Percentiles rank a stretch among this genome's conserved stretches.
These are phyloP conservation scores for Matsumurasca onukii DNA, from an alignment of 1,140 invertebrate genomes.

Conservation along the genomic window DNA sequence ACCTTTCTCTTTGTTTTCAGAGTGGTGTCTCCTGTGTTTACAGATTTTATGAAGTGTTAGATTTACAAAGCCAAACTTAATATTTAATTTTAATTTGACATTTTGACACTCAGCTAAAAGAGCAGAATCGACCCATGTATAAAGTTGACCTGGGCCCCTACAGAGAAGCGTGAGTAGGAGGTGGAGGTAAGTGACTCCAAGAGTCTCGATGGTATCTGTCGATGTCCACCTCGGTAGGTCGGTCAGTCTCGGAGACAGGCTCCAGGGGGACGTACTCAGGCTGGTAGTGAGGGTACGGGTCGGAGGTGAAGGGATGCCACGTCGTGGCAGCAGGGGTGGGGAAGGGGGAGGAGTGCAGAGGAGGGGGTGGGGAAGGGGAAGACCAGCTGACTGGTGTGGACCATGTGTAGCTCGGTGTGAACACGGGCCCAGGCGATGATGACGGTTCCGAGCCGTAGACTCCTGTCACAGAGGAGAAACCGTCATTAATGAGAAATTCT, in stretches of 20 bases:
- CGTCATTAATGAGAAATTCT: too few relatives aligned
- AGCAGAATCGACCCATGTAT: too few relatives aligned
- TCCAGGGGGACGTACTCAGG: slow-evolving; percentile 17
- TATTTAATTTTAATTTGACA: too few relatives aligned
- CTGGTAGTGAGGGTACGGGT: slow-evolving; percentile 27
- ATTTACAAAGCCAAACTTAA: too few relatives aligned
- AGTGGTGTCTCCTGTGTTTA: too few relatives aligned
- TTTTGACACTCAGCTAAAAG: too few relatives aligned
- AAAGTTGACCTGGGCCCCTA: too few relatives aligned
- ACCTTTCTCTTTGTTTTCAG: too few relatives aligned
- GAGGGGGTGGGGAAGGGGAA: slow-evolving; percentile 4
- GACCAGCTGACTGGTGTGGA: slow-evolving; percentile 9
- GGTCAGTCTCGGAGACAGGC: neutral
- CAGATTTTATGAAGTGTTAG: too few relatives aligned
- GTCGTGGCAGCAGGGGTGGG: slow-evolving; percentile 7
- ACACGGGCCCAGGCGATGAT: slow-evolving; percentile 2
- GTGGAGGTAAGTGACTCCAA: slow-evolving; percentile 17
- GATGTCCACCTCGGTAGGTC: neutral
- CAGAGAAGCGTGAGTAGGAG: slow-evolving; percentile 16
- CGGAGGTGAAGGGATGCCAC: slow-evolving; percentile 25
- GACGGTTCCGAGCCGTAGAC: slow-evolving; percentile 4
- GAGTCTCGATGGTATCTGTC: slow-evolving; percentile 7
- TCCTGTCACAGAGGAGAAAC: neutral
- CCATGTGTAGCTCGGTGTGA: slow-evolving; percentile 21
- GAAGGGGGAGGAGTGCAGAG: neutral